A percentile compares a stretch with the other conserved stretches of the same genome.
These are phyloP conservation scores for Odontomyia ornata DNA, from an alignment of 2,888 invertebrate genomes.

Conservation along the genomic window DNA sequence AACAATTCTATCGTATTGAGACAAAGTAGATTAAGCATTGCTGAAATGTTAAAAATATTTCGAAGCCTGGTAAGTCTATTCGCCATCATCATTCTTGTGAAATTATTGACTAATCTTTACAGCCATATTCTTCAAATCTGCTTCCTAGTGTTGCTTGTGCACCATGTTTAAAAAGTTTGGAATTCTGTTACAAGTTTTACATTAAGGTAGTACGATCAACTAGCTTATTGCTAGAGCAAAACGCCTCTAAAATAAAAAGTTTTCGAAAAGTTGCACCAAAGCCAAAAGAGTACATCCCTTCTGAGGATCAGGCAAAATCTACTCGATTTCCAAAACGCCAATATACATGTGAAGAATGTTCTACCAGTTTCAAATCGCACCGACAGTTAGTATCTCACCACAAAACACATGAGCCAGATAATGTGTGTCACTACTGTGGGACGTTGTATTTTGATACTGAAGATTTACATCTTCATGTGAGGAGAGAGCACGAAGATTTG, in stretches of 20 bases:
- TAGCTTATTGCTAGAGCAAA: neutral
- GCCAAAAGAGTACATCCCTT: neutral
- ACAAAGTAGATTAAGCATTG: too few relatives aligned
- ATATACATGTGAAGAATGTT: constrained; percentile 53
- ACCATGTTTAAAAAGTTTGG: neutral
- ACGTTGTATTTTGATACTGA: constrained; percentile 48
- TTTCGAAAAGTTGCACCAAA: neutral
- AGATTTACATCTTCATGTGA: constrained; percentile 49
- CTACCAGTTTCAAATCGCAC: constrained; percentile 50
- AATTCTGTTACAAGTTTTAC: constrained; percentile 18
- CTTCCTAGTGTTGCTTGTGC: neutral
- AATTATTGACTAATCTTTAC: too few relatives aligned
- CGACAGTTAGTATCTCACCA: constrained; percentile 52
- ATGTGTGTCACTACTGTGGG: constrained; percentile 53
- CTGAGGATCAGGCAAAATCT: neutral
- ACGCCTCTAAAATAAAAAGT: neutral
- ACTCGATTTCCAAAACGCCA: constrained; percentile 43
- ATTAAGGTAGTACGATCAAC: neutral
- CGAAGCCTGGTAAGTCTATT: neutral
- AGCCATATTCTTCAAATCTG: too few relatives aligned
- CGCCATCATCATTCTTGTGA: neutral
- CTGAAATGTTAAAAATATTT: neutral
- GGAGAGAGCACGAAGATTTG: constrained; percentile 46
- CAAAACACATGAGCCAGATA: constrained; percentile 46
- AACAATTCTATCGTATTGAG: too few relatives aligned